Conservation (phyloP, 2,888 invertebrate species). For the Ferdinandea cuprea region DNA sequence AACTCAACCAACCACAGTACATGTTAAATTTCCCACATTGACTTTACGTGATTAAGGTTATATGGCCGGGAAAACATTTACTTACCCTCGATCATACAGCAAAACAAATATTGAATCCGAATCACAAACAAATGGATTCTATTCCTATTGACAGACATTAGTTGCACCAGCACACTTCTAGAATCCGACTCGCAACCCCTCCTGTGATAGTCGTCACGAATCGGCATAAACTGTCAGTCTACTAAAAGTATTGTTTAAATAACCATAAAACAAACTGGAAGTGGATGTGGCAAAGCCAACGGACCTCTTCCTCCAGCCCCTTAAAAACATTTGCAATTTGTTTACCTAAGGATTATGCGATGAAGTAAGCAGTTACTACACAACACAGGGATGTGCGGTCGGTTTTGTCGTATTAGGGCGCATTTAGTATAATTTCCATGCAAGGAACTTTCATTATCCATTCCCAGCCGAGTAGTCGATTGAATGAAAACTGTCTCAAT, state of each 20-base stretch:
- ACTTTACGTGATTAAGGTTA: constrained; percentile 46
- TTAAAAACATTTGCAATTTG: constrained; percentile 50
- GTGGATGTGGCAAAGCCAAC: constrained; percentile 34
- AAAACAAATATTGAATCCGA: constrained; percentile 42
- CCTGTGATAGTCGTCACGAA: neutral
- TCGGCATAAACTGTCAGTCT: constrained; percentile 42
- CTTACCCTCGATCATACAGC: constrained; percentile 28
- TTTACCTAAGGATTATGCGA: constrained; percentile 67
- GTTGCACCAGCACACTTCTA: constrained; percentile 42
- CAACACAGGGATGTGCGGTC: constrained; percentile 29
- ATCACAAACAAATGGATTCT: constrained; percentile 58
- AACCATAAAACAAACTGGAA: constrained; percentile 65
- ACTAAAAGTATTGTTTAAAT: constrained; percentile 67
- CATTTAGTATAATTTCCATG: constrained; percentile 60
- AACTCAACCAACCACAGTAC: constrained; percentile 28
- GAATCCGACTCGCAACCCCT: neutral
- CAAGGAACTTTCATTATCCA: constrained; percentile 50
- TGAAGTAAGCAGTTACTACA: neutral
- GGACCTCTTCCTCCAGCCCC: constrained; percentile 14
- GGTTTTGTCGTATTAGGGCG: constrained; percentile 34
- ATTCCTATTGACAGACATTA: constrained; percentile 62
- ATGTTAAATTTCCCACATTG: constrained; percentile 31
- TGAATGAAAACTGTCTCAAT: constrained; percentile 45
- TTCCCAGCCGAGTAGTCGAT: constrained; percentile 35
- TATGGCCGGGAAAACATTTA: constrained; percentile 38